A percentile compares a stretch with the other conserved stretches of the same genome.
Conservation (phyloP, 64 coral and sea anemone species). For the Pocillopora damicornis region DNA sequence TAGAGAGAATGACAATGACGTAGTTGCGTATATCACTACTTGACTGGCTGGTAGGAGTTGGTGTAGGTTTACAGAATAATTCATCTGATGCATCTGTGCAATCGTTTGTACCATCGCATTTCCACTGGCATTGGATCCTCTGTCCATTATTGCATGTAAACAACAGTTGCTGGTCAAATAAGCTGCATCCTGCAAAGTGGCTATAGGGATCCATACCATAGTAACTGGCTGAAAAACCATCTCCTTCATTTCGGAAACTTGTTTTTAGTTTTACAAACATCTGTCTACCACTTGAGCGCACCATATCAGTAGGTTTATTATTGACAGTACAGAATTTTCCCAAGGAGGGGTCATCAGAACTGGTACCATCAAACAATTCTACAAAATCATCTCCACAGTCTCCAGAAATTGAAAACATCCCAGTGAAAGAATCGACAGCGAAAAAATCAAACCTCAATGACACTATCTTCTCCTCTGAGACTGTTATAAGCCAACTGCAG, state of each 20-base stretch:
- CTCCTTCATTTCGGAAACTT: constrained; percentile 26
- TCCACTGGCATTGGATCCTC: constrained; percentile 77
- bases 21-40: constrained; percentile 65
- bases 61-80: constrained; percentile 32
- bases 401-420: constrained; percentile 5
- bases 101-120: constrained; percentile 83
- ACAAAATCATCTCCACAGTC: constrained; percentile 57
- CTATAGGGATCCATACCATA: constrained; percentile 71
- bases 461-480: constrained; percentile 52
- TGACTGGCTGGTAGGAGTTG: constrained; percentile 4
- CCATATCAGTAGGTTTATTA: constrained; percentile 2
- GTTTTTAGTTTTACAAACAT: constrained; percentile 63
- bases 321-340: constrained; percentile 67
- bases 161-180: constrained; percentile 60
- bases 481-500: constrained; percentile 79
- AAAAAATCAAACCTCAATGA: constrained; percentile 67
- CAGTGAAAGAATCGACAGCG: background rate
- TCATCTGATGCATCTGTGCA: constrained; percentile 89
- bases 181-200: constrained; percentile 57
- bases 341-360: constrained; percentile 29
- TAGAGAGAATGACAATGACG: constrained; percentile 79
- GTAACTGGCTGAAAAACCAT: constrained; percentile 80
- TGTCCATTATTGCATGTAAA: constrained; percentile 73
- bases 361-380: constrained; percentile 74
- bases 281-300: constrained; percentile 52